Conservation (phyloP, 2,888 invertebrate genomes). For the Spodoptera littoralis region DNA sequence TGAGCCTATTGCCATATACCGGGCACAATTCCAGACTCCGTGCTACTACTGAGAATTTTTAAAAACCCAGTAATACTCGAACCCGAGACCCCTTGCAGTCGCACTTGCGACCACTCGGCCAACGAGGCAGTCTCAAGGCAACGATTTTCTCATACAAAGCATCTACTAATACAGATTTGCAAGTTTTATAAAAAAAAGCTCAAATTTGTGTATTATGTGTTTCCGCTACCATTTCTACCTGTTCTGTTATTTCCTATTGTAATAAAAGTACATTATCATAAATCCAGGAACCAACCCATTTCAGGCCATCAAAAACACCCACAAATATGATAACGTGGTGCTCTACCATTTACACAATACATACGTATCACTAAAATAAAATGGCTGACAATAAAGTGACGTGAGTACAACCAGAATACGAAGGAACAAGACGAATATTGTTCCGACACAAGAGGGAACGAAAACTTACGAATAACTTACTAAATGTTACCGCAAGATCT, state of each 20-base stretch:
- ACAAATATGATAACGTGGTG: conserved; percentile 22
- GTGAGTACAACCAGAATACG: conserved; percentile 42
- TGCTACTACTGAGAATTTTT: no score
- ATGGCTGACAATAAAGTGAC: conserved; percentile 42
- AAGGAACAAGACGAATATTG: neutral
- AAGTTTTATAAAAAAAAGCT: neutral
- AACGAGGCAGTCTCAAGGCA: no score
- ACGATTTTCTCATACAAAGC: no score
- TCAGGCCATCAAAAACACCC: conserved; percentile 23
- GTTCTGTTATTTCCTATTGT: conserved; percentile 15
- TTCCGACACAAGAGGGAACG: no score
- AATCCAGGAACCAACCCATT: conserved; percentile 21
- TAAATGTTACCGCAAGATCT: no score
- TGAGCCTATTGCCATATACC: no score
- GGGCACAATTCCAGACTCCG: no score
- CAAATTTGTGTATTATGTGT: conserved; percentile 8
- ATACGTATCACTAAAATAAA: conserved; percentile 45
- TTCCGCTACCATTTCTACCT: conserved; percentile 8
- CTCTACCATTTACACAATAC: conserved; percentile 43
- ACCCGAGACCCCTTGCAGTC: no score
- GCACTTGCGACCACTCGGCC: no score
- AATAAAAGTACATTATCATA: conserved; percentile 30
- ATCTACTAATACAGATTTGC: no score
- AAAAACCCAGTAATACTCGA: no score
- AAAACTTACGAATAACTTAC: no score